Base-by-base conservation (phyloP, 2,888 invertebrate genomes). In the Euproctis similis region DNA sequence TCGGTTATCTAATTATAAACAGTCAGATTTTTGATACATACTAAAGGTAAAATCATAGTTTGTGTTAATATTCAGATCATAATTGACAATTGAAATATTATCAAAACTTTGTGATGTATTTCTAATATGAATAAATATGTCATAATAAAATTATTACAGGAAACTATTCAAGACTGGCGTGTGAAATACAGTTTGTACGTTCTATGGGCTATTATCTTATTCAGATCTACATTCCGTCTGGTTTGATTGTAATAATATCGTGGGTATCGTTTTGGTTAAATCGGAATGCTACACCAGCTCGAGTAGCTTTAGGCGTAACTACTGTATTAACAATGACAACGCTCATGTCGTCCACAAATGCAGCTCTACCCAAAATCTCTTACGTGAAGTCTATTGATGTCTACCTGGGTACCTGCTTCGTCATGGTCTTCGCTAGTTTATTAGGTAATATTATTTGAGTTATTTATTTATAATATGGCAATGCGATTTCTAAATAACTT, bases 191-290 rank as follows among this genome's bases (percentile, higher is more conserved):
- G 85, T 96, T 97, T 85, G 96, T 96, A 58, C 92, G 97, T 53
- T 96, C 96, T 63, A 96, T 97, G 95, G 97, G 97, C 71, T 97
- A 97, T 90, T 97, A 97, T 88, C 89, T 97, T 78, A 97, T 97
- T 86, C 97, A 97, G 88, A 97, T 97, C 86, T 97, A 97, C 87
- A 96, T 97, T 86, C 97, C 97, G 65, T 96, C 96, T 82, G 94
- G 95, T 73, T 89, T 97, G 84, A 96, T 96, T 80, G 96, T 96
- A 76, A 95, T 96, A 82, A 96, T 96, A 86, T 96, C 95, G 59
- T 96, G 96, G 96, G 96, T 96, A 69, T 95, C 94, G 66, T 96
- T 96, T 87, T 96, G 96, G 96, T 88, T 96, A 81, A 96, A 96
- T 84, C 90, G 96, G 66, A 95, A 95, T 77, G 96, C 96, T 55